phyloP scores from a whole-genome alignment of 2,113 vertebrate species.

The Mobula birostris region DNA sequence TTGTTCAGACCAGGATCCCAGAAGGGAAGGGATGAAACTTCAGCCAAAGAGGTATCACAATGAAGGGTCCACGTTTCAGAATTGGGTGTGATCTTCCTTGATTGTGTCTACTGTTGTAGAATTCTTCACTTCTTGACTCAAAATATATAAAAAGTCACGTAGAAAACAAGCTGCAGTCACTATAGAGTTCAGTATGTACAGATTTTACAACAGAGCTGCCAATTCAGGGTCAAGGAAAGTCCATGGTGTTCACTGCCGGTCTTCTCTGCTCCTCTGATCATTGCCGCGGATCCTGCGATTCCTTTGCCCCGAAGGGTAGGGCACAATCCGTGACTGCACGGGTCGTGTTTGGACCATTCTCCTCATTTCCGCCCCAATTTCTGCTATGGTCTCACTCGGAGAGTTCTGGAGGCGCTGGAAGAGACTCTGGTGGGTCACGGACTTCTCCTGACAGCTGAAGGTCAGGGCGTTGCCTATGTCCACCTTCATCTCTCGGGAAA shows the following conservation, averaged over 20 bases:
- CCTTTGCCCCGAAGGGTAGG: slow-evolving; percentile 58
- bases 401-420: slow-evolving; percentile 83
- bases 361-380: slow-evolving; percentile 83
- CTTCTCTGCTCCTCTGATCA: slow-evolving; percentile 52
- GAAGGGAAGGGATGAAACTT: background rate
- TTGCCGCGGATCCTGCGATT: slow-evolving; percentile 44
- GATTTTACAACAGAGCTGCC: background rate
- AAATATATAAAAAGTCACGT: background rate
- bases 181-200: slow-evolving; percentile 36
- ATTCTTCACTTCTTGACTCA: background rate
- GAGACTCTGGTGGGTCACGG: slow-evolving; percentile 68
- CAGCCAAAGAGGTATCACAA: background rate
- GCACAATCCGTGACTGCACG: slow-evolving; percentile 55
- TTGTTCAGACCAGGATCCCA: background rate
- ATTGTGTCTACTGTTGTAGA: background rate
- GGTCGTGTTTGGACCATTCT: slow-evolving; percentile 54
- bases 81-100: background rate
- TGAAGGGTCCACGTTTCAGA: background rate
- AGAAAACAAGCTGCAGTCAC: background rate
- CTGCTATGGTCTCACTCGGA: slow-evolving; percentile 63
- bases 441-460: slow-evolving; percentile 76
- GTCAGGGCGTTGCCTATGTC: slow-evolving; percentile 72
- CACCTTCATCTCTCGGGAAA: slow-evolving; percentile 86
- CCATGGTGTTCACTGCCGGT: slow-evolving; percentile 41
- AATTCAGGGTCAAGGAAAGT: background rate